Evolutionary conservation across 2,888 invertebrate genomes (phyloP), one percentile per base, ranked within the genome.

Genomic region (Laothoe populi): DNA sequence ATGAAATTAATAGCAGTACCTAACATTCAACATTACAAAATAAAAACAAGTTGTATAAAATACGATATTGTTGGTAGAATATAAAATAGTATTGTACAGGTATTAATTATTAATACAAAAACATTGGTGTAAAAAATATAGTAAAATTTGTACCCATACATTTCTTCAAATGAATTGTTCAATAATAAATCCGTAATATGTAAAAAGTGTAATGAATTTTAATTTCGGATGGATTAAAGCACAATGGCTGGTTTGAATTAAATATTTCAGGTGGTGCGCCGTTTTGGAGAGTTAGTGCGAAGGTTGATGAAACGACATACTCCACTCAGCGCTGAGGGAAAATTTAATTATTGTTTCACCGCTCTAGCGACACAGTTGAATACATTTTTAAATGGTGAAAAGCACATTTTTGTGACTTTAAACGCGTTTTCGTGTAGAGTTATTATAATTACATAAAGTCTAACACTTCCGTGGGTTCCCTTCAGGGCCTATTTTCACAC

Each of bases 291-390:
- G 86, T 85, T 84, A 84, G 87, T 78, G 83, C 79, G 74, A 79
- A 83, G 86, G 84, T 87, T 87, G 88, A 86, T 87, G 88, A 86
- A 87, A 88, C 84, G 86, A 84, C 87, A 84, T 83, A 82, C 84
- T 85, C 83, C 78, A 81, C 85, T 85, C 84, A 78, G 79, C 79
- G 85, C 79, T 78, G 80, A 78, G 82, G 78, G 84, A 85, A 88
- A 88, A 90, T 91, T 89, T 90, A 89, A 91, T 90, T 89, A 91
- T 90, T 87, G 85, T 87, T 87, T 81, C 82, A 82, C 79, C 75
- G 82, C 82, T 82, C 77, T 77, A 78, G 78, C 75, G 80, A 77
- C 80, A 83, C 83, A 83, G 83, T 86, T 86, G 78, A 88, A 86
- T 85, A 88, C 84, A 84, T 81, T 87, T 89, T 87, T 87, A 86